A percentile compares a stretch with the other conserved stretches of the same genome.
Conservation (phyloP, 1,140 invertebrate species). For the Procambarus clarkii region DNA sequence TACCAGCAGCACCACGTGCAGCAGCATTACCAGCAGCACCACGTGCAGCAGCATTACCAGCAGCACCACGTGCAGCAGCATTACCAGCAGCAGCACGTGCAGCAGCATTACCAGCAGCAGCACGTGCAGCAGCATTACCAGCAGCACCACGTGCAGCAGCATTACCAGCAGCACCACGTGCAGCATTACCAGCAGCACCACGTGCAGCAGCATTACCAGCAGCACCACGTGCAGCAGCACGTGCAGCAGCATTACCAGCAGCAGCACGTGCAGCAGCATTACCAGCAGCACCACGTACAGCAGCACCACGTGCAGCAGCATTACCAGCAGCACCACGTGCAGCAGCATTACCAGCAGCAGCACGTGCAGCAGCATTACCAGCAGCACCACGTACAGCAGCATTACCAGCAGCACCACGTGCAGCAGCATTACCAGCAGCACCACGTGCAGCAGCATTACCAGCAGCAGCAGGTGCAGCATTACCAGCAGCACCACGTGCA, state of each 20-base stretch:
- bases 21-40: background rate
- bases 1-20: too few relatives aligned
- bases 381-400: background rate
- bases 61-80: background rate
- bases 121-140: background rate
- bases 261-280: too few relatives aligned
- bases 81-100: background rate
- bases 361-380: background rate
- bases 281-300: background rate
- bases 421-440: background rate
- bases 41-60: background rate
- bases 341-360: background rate
- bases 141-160: background rate
- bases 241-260: too few relatives aligned
- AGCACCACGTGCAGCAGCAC: too few relatives aligned
- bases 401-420: background rate
- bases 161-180: background rate
- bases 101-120: background rate
- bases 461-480: background rate
- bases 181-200: background rate
- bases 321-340: background rate
- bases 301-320: background rate
- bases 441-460: background rate
- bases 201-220: too few relatives aligned
- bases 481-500: background rate